Evolutionary conservation across 2,797 vertebrate genomes (phyloP), one percentile per base, ranked within the genome.

Genomic region (Hypotaenidia philippensis): DNA sequence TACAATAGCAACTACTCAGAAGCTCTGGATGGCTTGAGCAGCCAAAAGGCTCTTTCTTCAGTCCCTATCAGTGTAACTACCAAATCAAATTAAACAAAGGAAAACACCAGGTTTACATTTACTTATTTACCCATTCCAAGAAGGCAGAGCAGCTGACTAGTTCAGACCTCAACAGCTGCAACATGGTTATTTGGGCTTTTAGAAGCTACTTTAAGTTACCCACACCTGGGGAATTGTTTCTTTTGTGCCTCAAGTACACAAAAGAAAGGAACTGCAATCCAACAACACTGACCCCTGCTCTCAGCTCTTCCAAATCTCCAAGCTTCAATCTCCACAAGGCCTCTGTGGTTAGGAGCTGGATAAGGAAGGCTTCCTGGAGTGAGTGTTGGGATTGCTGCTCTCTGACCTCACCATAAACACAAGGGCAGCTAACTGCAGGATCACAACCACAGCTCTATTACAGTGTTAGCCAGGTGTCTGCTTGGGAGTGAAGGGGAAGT

Each of bases 91-190:
- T 76, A 31, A 94, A 60, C 19, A 61, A 68, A 87, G 38, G 36
- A 79, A 93, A 90, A 40, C 14, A 16, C 0, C 1, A 5, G 7
- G 11, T 72, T 83, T 65, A 31, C 27, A 38, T 55, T 57, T 80
- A 27, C 45, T 70, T 59, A 14, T 94, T 89, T 45, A 45, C 17
- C 29, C 15, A 21, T 41, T 4, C 64, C 44, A 75, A 72, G 55
- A 70, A 87, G 52, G 56, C 61, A 91, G 65, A 92, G 87, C 87
- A 96, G 85, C 83, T 91, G 69, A 60, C 36, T 31, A 81, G 47
- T 17, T 71, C 74, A 93, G 74, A 83, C 9, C 29, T 66, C 40
- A 49, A 76, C 17, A 77, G 59, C 29, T 94, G 32, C 79, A 89
- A 27, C 1, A 1, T 79, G 32, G 31, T 45, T 85, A 85, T 13